A percentile compares a stretch with the other conserved stretches of the same genome.
Conservation (phyloP, 2,797 vertebrate species). For the Enteromius mattozi region DNA sequence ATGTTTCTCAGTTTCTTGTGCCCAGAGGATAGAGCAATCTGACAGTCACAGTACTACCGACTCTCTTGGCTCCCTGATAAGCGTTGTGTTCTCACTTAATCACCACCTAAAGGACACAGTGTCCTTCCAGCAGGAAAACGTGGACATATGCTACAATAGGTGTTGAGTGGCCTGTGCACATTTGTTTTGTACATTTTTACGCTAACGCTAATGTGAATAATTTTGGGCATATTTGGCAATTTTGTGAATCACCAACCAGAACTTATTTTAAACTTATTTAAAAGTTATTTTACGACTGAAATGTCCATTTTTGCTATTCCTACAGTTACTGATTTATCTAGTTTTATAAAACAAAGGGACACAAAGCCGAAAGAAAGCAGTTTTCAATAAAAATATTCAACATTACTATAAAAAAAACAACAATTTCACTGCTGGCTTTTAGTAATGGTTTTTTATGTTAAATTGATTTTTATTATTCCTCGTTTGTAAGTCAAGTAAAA, state of each 20-base stretch:
- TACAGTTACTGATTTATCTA: background rate
- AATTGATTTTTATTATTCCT: background rate
- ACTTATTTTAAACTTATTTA: too few relatives aligned
- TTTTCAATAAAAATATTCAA: constrained; percentile 1
- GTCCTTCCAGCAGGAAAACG: constrained; percentile 40
- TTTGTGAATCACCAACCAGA: background rate
- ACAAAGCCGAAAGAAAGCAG: background rate
- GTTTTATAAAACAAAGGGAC: background rate
- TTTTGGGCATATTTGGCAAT: background rate
- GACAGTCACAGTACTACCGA: background rate
- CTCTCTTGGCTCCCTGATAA: constrained; percentile 45
- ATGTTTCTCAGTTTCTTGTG: constrained; percentile 21
- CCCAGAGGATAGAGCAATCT: constrained; percentile 7
- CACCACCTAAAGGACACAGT: constrained; percentile 53
- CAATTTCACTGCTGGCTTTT: background rate
- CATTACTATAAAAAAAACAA: background rate
- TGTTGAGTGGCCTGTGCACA: constrained; percentile 47
- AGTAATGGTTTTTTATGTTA: background rate
- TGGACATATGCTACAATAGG: constrained; percentile 38
- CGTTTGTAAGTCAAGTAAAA: background rate
- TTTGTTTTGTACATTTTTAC: background rate
- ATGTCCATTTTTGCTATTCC: background rate
- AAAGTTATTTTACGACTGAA: background rate
- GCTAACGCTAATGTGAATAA: background rate
- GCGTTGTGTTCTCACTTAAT: constrained; percentile 49